Evolutionary conservation across 1,140 invertebrate species (phyloP).

Genomic region (Hermetia illucens): DNA sequence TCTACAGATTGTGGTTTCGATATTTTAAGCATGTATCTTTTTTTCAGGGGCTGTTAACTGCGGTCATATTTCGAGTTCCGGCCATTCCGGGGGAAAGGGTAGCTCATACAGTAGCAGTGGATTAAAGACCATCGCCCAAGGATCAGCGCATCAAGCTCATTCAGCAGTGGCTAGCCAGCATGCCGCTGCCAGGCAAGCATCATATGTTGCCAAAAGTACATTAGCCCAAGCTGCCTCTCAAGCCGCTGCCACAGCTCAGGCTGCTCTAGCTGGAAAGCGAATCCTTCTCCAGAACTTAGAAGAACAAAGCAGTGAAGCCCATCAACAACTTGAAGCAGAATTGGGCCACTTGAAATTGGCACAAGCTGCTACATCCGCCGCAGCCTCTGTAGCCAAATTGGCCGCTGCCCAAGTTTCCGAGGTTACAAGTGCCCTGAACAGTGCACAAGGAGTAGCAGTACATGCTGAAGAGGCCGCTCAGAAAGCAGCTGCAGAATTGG

Average conservation of each 20-base stretch:
- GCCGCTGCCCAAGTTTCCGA: slow-evolving; percentile 32
- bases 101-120: slow-evolving; percentile 9
- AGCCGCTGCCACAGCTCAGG: slow-evolving; percentile 33
- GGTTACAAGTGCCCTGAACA: slow-evolving; percentile 27
- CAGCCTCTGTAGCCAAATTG: slow-evolving; percentile 29
- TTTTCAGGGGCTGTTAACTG: too few relatives aligned
- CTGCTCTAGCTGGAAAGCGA: slow-evolving; percentile 35
- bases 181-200: slow-evolving; percentile 32
- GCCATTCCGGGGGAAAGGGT: slow-evolving; percentile 1
- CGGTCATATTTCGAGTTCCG: too few relatives aligned
- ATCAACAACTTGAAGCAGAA: slow-evolving; percentile 30
- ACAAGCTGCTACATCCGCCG: slow-evolving; percentile 32
- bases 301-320: slow-evolving; percentile 30
- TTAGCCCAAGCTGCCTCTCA: slow-evolving; percentile 32
- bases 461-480: slow-evolving; percentile 32
- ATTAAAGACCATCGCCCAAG: slow-evolving; percentile 35
- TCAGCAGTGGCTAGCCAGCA: slow-evolving; percentile 33
- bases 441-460: slow-evolving; percentile 26
- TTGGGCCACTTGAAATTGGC: slow-evolving; percentile 26
- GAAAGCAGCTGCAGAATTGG: slow-evolving; percentile 31
- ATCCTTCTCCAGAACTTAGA: slow-evolving; percentile 32
- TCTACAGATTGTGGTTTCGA: too few relatives aligned
- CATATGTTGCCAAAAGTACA: slow-evolving; percentile 33
- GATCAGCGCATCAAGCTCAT: slow-evolving; percentile 47
- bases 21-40: too few relatives aligned